Base-by-base conservation (phyloP, 2,797 vertebrate species). In the Clarias laeviceps region DNA sequence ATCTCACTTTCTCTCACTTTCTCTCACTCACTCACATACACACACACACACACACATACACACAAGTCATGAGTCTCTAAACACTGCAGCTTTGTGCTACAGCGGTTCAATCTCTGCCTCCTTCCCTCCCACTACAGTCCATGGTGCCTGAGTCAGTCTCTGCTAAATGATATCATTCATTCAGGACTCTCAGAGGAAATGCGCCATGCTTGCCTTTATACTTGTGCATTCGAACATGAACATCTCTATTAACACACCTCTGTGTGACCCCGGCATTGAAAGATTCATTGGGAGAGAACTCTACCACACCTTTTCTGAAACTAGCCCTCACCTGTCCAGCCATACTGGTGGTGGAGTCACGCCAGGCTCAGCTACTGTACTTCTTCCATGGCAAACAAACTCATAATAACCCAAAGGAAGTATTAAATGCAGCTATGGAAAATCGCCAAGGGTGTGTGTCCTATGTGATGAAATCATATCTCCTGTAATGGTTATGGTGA, bases 151-250 rank as follows among this genome's bases (percentile, higher is more conserved):
- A 87, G 73, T 76, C 27, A 85, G 82, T 88, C 80, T 87, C 88
- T 86, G 82, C 82, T 89, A 90, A 91, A 88, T 84, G 87, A 92
- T 87, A 86, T 81, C n/a, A 87, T 84, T 91, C 90, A 82, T 90
- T 92, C 89, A 90, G 89, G 80, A 87, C 80, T 87, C 20, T 61
- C 85, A 59, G 83, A 45, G 65, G 79, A 57, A 83, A n/a, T 69
- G 24, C 22, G 5, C 4, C 40, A 61, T 40, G n/a, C 27, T 54
- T 9, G 9, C 57, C 18, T 84, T 69, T 61, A 70, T 73, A 64
- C 72, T 9, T 69, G 65, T 37, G 20, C 56, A 80, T 29, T 64
- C 2, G 12, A 72, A 76, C 40, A 54, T 45, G 79, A 70, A 64
- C 74, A 54, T 72, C 69, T 61, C 69, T 24, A 24, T 68, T 80